phyloP scores from a whole-genome alignment of 2,797 vertebrate species.

The Megaceryle alcyon region DNA sequence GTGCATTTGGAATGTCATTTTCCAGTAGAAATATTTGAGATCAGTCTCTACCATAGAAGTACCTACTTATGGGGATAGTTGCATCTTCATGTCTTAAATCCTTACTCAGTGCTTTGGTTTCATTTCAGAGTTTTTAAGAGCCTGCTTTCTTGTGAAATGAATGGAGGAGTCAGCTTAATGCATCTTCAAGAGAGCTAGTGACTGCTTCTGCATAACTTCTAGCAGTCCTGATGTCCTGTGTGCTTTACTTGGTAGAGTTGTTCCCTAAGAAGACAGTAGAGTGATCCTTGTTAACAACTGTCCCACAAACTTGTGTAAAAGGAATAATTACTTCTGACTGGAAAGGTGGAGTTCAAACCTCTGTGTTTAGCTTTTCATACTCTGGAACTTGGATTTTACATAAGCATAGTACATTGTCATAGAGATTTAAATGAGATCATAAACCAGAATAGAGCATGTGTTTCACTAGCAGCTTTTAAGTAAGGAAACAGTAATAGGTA shows the following conservation, averaged over 20 bases:
- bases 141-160: background rate
- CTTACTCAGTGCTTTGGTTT: background rate
- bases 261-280: background rate
- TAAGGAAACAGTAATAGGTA: background rate
- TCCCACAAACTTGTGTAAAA: background rate
- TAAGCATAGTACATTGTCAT: background rate
- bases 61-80: background rate
- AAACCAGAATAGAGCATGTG: background rate
- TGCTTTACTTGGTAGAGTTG: background rate
- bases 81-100: background rate
- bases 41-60: background rate
- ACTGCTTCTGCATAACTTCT: background rate
- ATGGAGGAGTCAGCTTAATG: background rate
- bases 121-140: background rate
- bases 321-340: background rate
- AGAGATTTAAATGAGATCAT: background rate
- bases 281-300: background rate
- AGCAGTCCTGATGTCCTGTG: accelerated
- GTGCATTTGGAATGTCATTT: background rate
- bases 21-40: background rate
- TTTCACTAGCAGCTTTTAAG: background rate
- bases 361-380: background rate
- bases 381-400: background rate
- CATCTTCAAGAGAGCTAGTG: background rate
- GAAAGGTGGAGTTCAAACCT: background rate